Percentiles rank a stretch among this genome's conserved stretches.
phyloP scores from a whole-genome alignment of 2,797 vertebrate species.

The Eulemur rubriventer region DNA sequence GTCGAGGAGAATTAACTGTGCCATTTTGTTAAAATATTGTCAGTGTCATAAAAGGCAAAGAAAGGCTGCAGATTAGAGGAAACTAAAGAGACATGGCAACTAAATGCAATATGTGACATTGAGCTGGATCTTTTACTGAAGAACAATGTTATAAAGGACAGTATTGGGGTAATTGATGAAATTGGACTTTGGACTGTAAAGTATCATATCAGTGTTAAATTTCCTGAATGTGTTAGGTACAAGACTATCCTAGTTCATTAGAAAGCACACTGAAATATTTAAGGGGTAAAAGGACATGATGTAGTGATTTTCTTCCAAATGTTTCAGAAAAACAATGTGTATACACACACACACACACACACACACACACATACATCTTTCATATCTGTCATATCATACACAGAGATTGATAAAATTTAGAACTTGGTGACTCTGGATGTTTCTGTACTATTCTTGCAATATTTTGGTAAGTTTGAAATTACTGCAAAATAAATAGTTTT shows the following conservation, averaged over 20 bases:
- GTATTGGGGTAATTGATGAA: not conserved
- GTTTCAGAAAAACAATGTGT: conserved; percentile 32
- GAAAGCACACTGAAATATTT: not conserved
- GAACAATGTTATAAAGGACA: not conserved
- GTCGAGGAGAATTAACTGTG: not conserved
- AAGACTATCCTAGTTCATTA: not conserved
- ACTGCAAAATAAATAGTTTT: conserved; percentile 11
- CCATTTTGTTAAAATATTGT: not conserved
- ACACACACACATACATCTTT: not conserved
- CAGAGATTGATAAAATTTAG: not conserved
- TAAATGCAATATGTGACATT: not conserved
- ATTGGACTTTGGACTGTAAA: not conserved
- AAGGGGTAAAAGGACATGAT: not conserved
- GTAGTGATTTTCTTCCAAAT: conserved; percentile 2
- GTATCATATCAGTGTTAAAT: not conserved
- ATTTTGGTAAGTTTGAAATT: conserved; percentile 13
- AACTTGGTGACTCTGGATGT: not conserved
- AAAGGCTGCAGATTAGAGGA: conserved; percentile 14
- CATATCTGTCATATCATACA: not conserved
- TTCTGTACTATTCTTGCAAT: not conserved
- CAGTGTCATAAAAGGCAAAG: conserved; percentile 28
- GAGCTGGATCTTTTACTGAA: not conserved
- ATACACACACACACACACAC: not conserved
- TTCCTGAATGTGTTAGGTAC: not conserved
- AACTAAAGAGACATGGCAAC: not conserved